Base-by-base conservation (phyloP, 2,888 invertebrate genomes). In the Linnaemya vulpina region DNA sequence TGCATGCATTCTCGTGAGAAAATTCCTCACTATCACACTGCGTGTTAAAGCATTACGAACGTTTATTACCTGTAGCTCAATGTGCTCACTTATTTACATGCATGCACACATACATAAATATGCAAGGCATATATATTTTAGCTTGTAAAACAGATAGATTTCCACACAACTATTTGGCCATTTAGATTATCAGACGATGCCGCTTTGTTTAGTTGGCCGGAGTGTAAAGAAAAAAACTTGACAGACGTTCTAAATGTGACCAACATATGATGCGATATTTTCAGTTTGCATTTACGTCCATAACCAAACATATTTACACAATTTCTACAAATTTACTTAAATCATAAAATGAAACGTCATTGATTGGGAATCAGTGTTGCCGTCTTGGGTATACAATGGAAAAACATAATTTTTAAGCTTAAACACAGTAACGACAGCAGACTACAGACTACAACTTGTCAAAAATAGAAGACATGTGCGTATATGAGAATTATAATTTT, bases 161-260 rank as follows among this genome's bases (percentile, higher is more conserved):
- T 87, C 87, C 88, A 84, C 76, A 13, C 35, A 51, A 53, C 20
- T 67, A 38, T 62, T 68, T 38, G 68, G 60, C 58, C 49, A 71
- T 78, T 35, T 65, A 49, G 62, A 77, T 60, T 74, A 78, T 81
- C 76, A 81, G 65, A 81, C 78, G 81, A 17, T 77, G 55, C 15
- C 62, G 63, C 51, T 43, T 17, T 77, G 53, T 55, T n/a, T 40
- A 68, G 43, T 75, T 68, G 77, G 63, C 63, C 58, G 53, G 20
- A 75, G 30, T 51, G 62, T 51, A 73, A 88, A n/a, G n/a, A 35
- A 90, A 90, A 89, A 90, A 90, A 89, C 86, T 89, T 87, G 89
- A 85, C 91, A 91, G 89, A 91, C 88, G 91, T 88, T 89, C 88
- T 87, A 89, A 92, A 91, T 92, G 90, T 91, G 91, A 89, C 79